A percentile compares a stretch with the other conserved stretches of the same genome.
These are phyloP conservation scores for Podarcis lilfordi DNA, from an alignment of 2,797 vertebrate genomes.

Conservation along the genomic window DNA sequence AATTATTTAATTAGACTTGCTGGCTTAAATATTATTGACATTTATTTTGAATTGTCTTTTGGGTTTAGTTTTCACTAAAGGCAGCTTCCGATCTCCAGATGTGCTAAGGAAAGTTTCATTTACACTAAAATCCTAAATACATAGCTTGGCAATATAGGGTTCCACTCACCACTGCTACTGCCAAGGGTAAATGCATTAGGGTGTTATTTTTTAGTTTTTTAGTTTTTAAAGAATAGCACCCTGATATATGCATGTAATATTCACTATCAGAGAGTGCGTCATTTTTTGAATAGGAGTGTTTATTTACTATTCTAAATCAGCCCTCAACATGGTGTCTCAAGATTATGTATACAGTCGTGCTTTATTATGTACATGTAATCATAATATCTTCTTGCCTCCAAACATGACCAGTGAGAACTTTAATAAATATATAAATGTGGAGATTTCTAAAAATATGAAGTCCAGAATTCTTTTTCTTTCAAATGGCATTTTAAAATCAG, in stretches of 20 bases:
- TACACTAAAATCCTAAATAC: slow-evolving; percentile 26
- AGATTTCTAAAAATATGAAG: slow-evolving; percentile 41
- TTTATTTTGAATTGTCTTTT: not conserved
- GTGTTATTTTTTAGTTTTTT: not conserved
- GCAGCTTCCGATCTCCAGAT: not conserved
- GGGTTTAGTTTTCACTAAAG: slow-evolving; percentile 6
- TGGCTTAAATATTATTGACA: slow-evolving; percentile 57
- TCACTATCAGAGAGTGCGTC: slow-evolving; percentile 25
- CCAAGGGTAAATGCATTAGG: too few species aligned
- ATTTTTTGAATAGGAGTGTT: not conserved
- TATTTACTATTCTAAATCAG: slow-evolving; percentile 32
- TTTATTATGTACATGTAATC: not conserved
- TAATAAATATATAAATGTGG: slow-evolving; percentile 22
- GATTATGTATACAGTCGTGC: not conserved
- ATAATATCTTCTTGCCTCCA: not conserved
- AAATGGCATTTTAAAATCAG: slow-evolving; percentile 29
- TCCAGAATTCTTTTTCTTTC: slow-evolving; percentile 15
- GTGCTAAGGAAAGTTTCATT: slow-evolving; percentile 9
- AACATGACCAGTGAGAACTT: not conserved
- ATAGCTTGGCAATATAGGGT: not conserved
- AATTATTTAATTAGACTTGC: slow-evolving; percentile 62
- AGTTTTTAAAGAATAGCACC: not conserved
- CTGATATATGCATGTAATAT: not conserved
- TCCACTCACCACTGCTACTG: too few species aligned
- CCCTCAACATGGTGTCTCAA: not conserved